phyloP scores from a whole-genome alignment of 1,140 invertebrate species.

The Euwallacea similis region DNA sequence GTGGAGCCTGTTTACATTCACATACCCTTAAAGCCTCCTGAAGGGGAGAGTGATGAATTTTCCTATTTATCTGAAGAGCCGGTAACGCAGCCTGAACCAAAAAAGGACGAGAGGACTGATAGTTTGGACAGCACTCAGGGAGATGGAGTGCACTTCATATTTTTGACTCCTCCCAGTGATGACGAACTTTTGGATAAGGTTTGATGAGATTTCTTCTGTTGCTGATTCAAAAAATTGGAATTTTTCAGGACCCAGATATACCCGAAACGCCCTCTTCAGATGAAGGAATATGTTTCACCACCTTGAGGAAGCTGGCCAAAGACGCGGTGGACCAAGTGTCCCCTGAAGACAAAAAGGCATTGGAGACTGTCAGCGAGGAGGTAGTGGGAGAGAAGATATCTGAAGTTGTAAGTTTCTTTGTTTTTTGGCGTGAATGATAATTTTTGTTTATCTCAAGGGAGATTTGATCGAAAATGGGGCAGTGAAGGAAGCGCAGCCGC shows the following conservation, averaged over 20 bases:
- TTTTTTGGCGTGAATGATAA: too few species aligned
- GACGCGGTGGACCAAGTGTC: conserved; percentile 46
- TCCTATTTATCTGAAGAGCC: conserved; percentile 45
- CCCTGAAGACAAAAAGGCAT: conserved; percentile 35
- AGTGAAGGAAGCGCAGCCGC: conserved; percentile 12
- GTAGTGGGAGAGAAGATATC: too few species aligned
- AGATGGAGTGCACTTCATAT: conserved; percentile 48
- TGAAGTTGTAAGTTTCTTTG: too few species aligned
- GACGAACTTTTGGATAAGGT: conserved; percentile 49
- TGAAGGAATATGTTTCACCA: conserved; percentile 42
- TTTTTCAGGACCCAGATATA: conserved; percentile 36
- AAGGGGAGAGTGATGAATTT: conserved; percentile 49
- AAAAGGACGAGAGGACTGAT: conserved; percentile 22
- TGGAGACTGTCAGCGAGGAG: conserved; percentile 44
- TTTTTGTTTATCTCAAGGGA: too few species aligned
- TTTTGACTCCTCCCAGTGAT: conserved; percentile 51
- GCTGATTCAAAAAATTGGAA: neutral
- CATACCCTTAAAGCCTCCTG: conserved; percentile 51
- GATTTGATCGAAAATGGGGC: too few species aligned
- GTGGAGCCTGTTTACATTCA: conserved; percentile 49
- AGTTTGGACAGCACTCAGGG: conserved; percentile 34
- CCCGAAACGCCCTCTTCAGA: conserved; percentile 48
- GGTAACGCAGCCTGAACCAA: neutral
- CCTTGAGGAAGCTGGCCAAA: conserved; percentile 47
- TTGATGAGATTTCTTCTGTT: neutral